These are phyloP conservation scores for Anthonomus grandis DNA, from an alignment of 1,140 invertebrate species.

Conservation along the genomic window DNA sequence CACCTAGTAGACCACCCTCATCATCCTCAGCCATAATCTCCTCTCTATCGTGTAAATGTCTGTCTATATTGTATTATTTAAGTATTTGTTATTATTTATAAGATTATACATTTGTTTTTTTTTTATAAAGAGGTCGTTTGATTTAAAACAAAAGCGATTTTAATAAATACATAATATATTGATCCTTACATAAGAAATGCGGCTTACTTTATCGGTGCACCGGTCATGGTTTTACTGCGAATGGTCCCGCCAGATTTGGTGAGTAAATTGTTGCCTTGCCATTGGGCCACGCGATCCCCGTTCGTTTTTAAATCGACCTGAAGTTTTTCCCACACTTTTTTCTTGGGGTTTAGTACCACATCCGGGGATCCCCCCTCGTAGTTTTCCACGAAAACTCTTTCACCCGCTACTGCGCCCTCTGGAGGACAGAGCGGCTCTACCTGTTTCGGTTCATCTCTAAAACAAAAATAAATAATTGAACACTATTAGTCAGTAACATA, in stretches of 20 bases:
- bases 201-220: conserved; percentile 35
- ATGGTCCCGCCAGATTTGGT: conserved; percentile 67
- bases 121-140: not conserved
- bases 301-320: conserved; percentile 80
- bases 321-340: conserved; percentile 95
- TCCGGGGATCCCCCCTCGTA: conserved; percentile 73
- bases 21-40: not conserved
- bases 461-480: no score
- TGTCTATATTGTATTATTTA: conserved; percentile 21
- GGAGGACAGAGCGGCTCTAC: conserved; percentile 84
- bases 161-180: conserved; percentile 7
- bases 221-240: conserved; percentile 31
- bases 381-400: conserved; percentile 76
- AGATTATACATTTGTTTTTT: conserved; percentile 27
- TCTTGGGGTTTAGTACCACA: conserved; percentile 91
- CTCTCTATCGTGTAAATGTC: conserved; percentile 11
- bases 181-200: no score
- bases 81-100: conserved; percentile 30
- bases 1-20: no score
- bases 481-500: not conserved
- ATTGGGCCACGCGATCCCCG: conserved; percentile 69
- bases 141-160: conserved; percentile 3
- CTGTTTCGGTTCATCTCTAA: conserved; percentile 65
- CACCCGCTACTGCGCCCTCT: conserved; percentile 68
- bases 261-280: conserved; percentile 75